Percentiles rank a stretch among this genome's conserved stretches.
These are phyloP conservation scores for Holcopasites calliopsidis DNA, from an alignment of 1,140 invertebrate genomes.

Conservation along the genomic window DNA sequence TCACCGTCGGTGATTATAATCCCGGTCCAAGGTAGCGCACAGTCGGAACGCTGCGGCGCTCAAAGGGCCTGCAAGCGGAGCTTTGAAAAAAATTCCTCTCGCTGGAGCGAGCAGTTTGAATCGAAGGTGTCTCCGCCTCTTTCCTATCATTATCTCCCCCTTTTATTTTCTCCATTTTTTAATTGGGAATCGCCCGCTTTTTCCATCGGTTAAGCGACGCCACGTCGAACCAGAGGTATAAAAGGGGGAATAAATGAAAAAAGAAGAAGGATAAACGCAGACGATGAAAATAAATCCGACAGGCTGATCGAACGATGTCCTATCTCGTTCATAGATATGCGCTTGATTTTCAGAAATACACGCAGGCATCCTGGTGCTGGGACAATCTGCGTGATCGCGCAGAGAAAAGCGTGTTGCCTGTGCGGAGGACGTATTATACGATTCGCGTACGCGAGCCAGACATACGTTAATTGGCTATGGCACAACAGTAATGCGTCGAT, in stretches of 20 bases:
- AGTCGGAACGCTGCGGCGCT: neutral
- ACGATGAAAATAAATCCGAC: neutral
- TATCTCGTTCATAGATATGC: too few species aligned
- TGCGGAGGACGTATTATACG: neutral
- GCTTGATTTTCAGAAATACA: too few species aligned
- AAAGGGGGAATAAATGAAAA: neutral
- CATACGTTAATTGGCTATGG: conserved; percentile 62
- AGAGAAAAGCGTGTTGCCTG: neutral
- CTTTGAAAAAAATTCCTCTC: conserved; percentile 11
- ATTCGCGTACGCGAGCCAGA: conserved; percentile 46
- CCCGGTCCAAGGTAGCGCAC: neutral
- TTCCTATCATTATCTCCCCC: neutral
- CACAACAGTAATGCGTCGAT: conserved; percentile 69
- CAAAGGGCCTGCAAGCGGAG: neutral
- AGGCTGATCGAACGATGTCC: too few species aligned
- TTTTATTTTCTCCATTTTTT: too few species aligned
- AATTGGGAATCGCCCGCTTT: neutral
- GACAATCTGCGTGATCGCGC: neutral
- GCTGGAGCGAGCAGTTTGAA: neutral
- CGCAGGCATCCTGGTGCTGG: too few species aligned
- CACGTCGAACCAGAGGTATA: too few species aligned
- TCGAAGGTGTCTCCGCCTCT: neutral
- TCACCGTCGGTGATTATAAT: conserved; percentile 5
- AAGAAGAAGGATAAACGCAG: neutral
- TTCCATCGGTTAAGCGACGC: neutral